Percentiles rank a stretch among this genome's conserved stretches.
These are phyloP conservation scores for Ceratina japonica DNA, from an alignment of 1,140 invertebrate genomes.

Conservation along the genomic window DNA sequence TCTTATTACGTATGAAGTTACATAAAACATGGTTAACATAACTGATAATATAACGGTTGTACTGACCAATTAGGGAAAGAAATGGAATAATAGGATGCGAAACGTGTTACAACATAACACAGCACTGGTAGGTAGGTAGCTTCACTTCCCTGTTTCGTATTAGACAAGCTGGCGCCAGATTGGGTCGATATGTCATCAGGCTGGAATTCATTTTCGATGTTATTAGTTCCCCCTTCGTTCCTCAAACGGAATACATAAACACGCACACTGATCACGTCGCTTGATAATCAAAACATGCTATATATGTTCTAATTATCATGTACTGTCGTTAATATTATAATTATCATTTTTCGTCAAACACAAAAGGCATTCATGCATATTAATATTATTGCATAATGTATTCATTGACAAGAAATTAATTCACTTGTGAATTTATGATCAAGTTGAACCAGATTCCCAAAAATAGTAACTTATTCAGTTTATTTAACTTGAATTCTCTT, in stretches of 20 bases:
- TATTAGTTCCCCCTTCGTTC: neutral
- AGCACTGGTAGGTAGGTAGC: too few relatives aligned
- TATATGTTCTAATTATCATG: neutral
- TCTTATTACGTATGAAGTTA: conserved; percentile 1
- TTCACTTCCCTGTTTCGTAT: conserved; percentile 12
- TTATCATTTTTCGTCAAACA: too few relatives aligned
- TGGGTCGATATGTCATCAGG: conserved; percentile 70
- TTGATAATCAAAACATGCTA: neutral
- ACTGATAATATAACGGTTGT: neutral
- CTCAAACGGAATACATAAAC: neutral
- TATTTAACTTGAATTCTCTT: too few relatives aligned
- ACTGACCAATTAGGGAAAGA: neutral
- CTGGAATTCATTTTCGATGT: conserved; percentile 39
- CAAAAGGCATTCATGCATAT: too few relatives aligned
- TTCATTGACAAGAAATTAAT: too few relatives aligned
- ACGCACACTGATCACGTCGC: neutral
- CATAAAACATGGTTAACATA: neutral
- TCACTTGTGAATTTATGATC: too few relatives aligned
- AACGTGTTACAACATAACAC: neutral
- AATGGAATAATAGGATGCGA: neutral
- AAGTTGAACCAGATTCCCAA: too few relatives aligned
- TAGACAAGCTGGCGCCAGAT: conserved; percentile 63
- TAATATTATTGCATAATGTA: too few relatives aligned
- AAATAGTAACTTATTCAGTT: too few relatives aligned
- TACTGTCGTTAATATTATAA: too few relatives aligned